These are phyloP conservation scores for Pithys albifrons DNA, from an alignment of 2,113 vertebrate species.

Conservation along the genomic window DNA sequence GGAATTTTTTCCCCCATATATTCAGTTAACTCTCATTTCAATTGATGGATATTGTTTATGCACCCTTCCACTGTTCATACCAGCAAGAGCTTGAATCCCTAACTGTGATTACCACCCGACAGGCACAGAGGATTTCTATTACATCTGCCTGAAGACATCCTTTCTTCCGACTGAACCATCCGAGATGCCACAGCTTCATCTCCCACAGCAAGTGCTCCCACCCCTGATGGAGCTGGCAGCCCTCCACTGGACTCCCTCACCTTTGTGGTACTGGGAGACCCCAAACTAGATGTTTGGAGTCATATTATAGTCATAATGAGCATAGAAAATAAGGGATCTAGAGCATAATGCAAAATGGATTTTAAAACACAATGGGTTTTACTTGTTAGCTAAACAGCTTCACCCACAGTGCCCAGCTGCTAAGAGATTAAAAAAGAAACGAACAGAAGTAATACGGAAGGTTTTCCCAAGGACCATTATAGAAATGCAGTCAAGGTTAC, in stretches of 20 bases:
- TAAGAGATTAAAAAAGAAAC: background rate
- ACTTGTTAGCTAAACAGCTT: background rate
- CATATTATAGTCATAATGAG: no score
- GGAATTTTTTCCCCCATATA: background rate
- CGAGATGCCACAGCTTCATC: background rate
- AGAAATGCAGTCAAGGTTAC: background rate
- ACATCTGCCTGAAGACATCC: background rate
- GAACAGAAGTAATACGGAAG: background rate
- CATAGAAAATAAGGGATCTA: background rate
- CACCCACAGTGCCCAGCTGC: background rate
- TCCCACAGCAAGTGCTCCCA: background rate
- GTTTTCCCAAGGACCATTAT: background rate
- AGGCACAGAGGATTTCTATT: background rate
- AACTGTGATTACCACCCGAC: background rate
- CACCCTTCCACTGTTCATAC: background rate
- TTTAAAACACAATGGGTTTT: background rate
- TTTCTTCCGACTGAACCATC: background rate
- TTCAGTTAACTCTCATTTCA: background rate
- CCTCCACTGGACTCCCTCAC: background rate
- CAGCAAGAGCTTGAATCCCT: background rate
- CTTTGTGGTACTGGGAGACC: background rate
- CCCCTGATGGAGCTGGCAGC: background rate
- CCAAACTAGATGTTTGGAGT: no score
- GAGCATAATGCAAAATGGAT: background rate
- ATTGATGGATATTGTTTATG: background rate